Evolutionary conservation across 2,797 vertebrate genomes (phyloP).

Genomic region (Acanthurus lineatus): DNA sequence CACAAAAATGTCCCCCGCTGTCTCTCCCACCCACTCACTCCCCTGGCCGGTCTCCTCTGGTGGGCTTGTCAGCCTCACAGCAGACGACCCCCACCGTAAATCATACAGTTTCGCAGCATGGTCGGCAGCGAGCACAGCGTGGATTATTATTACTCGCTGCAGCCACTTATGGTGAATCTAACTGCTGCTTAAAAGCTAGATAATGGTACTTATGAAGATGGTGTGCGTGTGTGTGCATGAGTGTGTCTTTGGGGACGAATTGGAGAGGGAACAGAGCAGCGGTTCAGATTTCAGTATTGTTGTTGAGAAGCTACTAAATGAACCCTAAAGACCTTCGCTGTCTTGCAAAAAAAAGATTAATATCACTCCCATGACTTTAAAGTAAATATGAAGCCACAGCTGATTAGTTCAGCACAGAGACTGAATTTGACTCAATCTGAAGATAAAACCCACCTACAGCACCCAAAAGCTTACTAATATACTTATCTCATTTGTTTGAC

Average conservation of each 20-base stretch:
- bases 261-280: neutral
- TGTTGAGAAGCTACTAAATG: neutral
- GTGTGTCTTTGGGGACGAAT: neutral
- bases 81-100: conserved; percentile 55
- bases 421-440: too few species aligned
- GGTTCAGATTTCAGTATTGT: neutral
- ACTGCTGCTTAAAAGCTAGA: conserved; percentile 21
- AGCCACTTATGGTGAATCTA: conserved; percentile 43
- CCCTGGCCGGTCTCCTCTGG: conserved; percentile 33
- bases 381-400: neutral
- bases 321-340: neutral
- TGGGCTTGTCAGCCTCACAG: conserved; percentile 34
- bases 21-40: conserved; percentile 50
- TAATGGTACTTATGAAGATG: conserved; percentile 1
- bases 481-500: too few species aligned
- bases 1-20: conserved; percentile 34
- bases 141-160: conserved; percentile 41
- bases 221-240: neutral
- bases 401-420: too few species aligned
- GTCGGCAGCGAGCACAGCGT: conserved; percentile 43
- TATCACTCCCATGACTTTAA: neutral
- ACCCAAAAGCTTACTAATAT: too few species aligned
- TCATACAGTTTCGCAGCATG: conserved; percentile 38
- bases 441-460: too few species aligned
- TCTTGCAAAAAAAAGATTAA: neutral